Conservation (phyloP, 2,113 vertebrate species). For the Smithornis capensis region DNA sequence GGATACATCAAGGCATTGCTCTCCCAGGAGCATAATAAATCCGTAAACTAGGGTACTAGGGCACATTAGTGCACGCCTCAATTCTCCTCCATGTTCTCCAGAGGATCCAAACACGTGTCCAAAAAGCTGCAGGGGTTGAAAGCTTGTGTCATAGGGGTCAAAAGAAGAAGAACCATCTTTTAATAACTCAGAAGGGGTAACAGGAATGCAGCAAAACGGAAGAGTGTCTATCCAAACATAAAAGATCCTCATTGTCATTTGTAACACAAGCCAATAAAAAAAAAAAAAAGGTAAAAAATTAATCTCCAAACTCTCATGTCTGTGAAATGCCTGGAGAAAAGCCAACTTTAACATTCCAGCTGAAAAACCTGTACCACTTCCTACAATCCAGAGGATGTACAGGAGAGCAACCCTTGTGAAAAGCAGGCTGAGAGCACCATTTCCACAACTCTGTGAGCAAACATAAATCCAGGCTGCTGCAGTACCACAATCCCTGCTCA, state of each 20-base stretch:
- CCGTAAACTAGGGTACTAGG: conserved; percentile 36
- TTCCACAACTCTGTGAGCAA: neutral
- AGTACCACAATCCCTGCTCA: neutral
- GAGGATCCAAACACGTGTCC: neutral
- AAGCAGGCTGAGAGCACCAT: neutral
- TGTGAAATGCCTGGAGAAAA: neutral
- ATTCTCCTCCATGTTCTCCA: conserved; percentile 20
- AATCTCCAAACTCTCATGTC: neutral
- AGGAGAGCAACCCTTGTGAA: neutral
- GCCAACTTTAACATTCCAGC: neutral
- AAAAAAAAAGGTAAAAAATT: neutral
- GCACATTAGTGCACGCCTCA: conserved; percentile 42
- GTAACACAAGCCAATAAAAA: neutral
- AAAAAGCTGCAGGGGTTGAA: conserved; percentile 47
- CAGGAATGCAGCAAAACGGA: neutral
- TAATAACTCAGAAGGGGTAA: conserved; percentile 32
- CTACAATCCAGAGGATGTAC: neutral
- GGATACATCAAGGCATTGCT: neutral
- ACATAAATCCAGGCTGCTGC: neutral
- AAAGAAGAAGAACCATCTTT: conserved; percentile 33
- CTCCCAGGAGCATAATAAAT: conserved; percentile 43
- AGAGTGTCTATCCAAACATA: neutral
- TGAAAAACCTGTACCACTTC: neutral
- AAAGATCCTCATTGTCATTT: neutral
- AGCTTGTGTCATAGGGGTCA: conserved; percentile 38